Percentiles rank a stretch among this genome's conserved stretches.
Evolutionary conservation across 30 jellyfish, hydroid and myxozoan species (phyloP).

Genomic region (Mastigias papua): DNA sequence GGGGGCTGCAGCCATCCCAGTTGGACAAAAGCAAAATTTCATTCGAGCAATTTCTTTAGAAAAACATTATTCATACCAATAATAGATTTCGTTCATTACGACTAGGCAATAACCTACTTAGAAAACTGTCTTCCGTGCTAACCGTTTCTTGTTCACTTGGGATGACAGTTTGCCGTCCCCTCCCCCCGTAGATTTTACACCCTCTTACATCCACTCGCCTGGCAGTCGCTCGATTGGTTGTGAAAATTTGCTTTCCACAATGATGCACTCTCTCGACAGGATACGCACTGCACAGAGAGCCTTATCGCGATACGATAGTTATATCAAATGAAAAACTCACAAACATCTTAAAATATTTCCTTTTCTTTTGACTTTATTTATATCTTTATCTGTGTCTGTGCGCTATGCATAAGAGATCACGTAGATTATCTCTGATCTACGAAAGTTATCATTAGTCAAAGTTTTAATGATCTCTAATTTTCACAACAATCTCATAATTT

Average conservation of each 20-base stretch:
- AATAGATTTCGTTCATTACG: too few relatives aligned
- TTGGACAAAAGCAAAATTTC: too few relatives aligned
- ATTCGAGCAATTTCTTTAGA: too few relatives aligned
- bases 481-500: background rate
- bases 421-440: background rate
- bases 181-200: too few relatives aligned
- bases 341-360: background rate
- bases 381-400: background rate
- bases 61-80: too few relatives aligned
- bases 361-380: background rate
- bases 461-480: background rate
- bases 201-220: too few relatives aligned
- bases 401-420: slow-evolving; percentile 3
- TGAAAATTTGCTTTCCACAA: background rate
- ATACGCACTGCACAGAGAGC: background rate
- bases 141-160: too few relatives aligned
- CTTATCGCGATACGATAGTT: background rate
- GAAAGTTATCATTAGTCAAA: background rate
- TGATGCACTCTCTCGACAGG: background rate
- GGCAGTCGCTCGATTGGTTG: too few relatives aligned
- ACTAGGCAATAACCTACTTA: too few relatives aligned
- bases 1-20: too few relatives aligned
- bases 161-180: too few relatives aligned
- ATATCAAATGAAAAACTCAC: background rate
- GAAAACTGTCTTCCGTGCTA: too few relatives aligned